phyloP scores from a whole-genome alignment of 2,113 vertebrate genomes.

The Serranochromis macrocephalus region DNA sequence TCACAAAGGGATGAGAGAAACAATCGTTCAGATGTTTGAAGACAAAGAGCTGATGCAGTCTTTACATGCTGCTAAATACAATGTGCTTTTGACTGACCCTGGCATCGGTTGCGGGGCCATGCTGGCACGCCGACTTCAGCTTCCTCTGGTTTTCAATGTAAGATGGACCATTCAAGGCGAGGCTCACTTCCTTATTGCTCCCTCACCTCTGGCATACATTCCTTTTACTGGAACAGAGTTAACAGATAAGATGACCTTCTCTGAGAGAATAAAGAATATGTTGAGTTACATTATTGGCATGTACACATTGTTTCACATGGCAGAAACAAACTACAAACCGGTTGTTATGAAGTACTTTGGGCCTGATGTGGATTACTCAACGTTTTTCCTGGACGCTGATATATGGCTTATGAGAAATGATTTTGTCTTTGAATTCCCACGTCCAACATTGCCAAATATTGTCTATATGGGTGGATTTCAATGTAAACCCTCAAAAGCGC shows the following conservation, averaged over 20 bases:
- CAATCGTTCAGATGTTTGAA: conserved; percentile 47
- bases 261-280: conserved; percentile 61
- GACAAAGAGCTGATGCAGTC: conserved; percentile 44
- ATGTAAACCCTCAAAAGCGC: conserved; percentile 35
- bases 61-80: conserved; percentile 52
- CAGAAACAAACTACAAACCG: conserved; percentile 50
- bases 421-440: conserved; percentile 65
- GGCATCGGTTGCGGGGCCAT: conserved; percentile 47
- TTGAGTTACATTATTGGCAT: conserved; percentile 15
- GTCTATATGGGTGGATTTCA: conserved; percentile 58
- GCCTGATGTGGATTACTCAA: conserved; percentile 52
- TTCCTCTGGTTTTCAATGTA: conserved; percentile 68
- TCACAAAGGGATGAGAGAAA: conserved; percentile 27
- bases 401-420: conserved; percentile 70
- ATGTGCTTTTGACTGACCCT: conserved; percentile 66
- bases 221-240: conserved; percentile 57
- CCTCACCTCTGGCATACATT: conserved; percentile 65
- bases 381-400: conserved; percentile 59
- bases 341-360: conserved; percentile 60
- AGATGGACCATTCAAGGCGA: conserved; percentile 70
- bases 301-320: neutral
- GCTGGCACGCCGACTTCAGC: conserved; percentile 54
- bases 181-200: conserved; percentile 62
- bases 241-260: conserved; percentile 69
- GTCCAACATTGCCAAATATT: conserved; percentile 57